Evolutionary conservation across 2,888 invertebrate genomes (phyloP).

Genomic region (Stenchaetothrips biformis): DNA sequence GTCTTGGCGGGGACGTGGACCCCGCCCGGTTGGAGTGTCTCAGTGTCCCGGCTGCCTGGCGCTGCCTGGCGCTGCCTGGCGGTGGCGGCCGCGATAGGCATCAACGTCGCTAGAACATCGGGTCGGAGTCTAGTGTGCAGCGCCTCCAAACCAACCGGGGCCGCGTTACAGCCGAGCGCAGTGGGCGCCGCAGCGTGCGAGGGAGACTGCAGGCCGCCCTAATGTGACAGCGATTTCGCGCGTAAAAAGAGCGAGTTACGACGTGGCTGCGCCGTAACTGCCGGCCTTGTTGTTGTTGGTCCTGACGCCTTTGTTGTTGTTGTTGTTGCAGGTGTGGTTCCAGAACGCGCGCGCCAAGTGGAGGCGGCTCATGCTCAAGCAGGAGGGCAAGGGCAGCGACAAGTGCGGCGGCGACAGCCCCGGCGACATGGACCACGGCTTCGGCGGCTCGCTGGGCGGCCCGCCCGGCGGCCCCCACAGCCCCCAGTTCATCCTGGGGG

Average conservation of each 20-base stretch:
- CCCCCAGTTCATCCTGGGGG: constrained; percentile 45
- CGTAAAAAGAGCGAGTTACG: constrained; percentile 23
- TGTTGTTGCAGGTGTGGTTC: constrained; percentile 82
- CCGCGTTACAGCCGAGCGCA: no score
- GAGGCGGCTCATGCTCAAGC: constrained; percentile 80
- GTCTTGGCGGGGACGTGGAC: no score
- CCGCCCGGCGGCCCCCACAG: constrained; percentile 54
- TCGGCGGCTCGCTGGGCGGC: constrained; percentile 55
- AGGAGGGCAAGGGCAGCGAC: constrained; percentile 54
- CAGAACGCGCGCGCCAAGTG: constrained; percentile 92
- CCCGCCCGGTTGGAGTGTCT: no score
- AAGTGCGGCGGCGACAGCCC: constrained; percentile 66
- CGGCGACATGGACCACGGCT: constrained; percentile 55
- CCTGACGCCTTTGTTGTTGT: constrained; percentile 17
- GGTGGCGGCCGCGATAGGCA: no score
- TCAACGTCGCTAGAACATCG: no score
- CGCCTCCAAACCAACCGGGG: no score
- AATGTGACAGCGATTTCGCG: not conserved
- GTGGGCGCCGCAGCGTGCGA: not conserved
- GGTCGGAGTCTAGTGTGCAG: no score
- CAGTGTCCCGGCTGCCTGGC: no score
- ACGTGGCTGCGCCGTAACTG: not conserved
- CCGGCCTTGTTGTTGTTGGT: no score
- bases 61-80: no score
- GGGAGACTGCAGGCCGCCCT: not conserved